Base-by-base conservation (phyloP, 2,888 invertebrate genomes). In the Leptopilina myrica region DNA sequence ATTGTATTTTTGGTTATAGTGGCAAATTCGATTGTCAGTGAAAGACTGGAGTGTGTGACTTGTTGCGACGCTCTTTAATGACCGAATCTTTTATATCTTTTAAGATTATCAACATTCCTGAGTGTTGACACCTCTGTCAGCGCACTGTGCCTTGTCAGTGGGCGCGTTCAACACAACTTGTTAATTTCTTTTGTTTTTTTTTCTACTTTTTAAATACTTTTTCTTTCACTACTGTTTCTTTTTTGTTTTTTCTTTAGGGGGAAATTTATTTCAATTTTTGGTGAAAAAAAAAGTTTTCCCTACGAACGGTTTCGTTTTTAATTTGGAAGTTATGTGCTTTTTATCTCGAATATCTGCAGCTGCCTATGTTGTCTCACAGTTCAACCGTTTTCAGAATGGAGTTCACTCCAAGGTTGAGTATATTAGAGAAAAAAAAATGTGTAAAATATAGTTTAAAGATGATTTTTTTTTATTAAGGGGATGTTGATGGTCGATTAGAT, bases 121-220 rank as follows among this genome's bases (percentile, higher is more conserved):
- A 90, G 87, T 89, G 89, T 91, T 89, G 90, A 90, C 89, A 90
- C 89, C 88, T 88, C 85, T 88, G 86, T 88, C 87, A 88, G 86
- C 84, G 84, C 83, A 79, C 84, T 87, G 85, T 85, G 83, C 81
- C 78, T 84, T 84, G 77, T 84, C 80, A 76, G 75, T 82, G 76
- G 20, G 76, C 79, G 79, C 80, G 80, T 81, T 80, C 79, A 82
- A 77, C 64, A 82, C 8, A 43, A 62, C 20, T 20, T 20, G 20
- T 62, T 62, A 62, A 62, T 62, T 8, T 62, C 62, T 6, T 59
- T 59, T 14, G 49, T 49, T 59, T 78, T 20, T 53, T 33, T 49
- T 11, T 15, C 49, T 69, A 14, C 64, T 75, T 67, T 75, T 67
- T 26, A 20, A 15, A n/a, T n/a, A 14, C 76, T 8, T 43, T 66